A percentile compares a stretch with the other conserved stretches of the same genome.
Conservation (phyloP, 2,888 invertebrate genomes). For the Tuberolachnus salignus region DNA sequence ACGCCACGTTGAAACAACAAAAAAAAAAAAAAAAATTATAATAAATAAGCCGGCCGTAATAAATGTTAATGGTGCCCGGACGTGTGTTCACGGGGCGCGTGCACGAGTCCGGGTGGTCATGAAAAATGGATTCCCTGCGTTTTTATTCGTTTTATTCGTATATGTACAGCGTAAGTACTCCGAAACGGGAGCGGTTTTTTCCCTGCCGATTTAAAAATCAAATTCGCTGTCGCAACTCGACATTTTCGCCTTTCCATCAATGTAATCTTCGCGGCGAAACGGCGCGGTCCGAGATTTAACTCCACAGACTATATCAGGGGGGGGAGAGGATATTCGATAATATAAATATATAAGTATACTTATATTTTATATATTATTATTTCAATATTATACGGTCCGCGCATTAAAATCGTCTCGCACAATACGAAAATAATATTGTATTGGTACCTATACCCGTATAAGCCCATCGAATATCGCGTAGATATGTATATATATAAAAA, state of each 20-base stretch:
- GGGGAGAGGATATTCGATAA: no score
- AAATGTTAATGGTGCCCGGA: constrained; percentile 16
- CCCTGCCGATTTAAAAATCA: constrained; percentile 24
- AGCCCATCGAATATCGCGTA: no score
- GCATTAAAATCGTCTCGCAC: no score
- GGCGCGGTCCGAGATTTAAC: not conserved
- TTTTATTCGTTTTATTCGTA: not conserved
- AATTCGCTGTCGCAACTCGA: not conserved
- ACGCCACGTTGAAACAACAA: not conserved
- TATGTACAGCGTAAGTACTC: not conserved
- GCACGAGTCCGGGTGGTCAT: not conserved
- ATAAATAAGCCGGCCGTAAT: not conserved
- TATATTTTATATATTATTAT: not conserved
- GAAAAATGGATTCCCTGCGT: constrained; percentile 29
- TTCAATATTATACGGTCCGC: no score
- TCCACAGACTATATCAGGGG: no score
- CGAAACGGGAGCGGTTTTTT: not conserved
- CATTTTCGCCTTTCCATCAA: not conserved
- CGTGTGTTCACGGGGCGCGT: not conserved
- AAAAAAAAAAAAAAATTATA: no score
- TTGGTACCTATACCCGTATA: no score
- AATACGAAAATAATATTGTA: no score
- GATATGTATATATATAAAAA: no score
- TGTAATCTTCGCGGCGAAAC: not conserved
- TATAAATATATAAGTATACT: not conserved